Conservation (phyloP, 2,888 invertebrate species). For the Geophilus truncorum region DNA sequence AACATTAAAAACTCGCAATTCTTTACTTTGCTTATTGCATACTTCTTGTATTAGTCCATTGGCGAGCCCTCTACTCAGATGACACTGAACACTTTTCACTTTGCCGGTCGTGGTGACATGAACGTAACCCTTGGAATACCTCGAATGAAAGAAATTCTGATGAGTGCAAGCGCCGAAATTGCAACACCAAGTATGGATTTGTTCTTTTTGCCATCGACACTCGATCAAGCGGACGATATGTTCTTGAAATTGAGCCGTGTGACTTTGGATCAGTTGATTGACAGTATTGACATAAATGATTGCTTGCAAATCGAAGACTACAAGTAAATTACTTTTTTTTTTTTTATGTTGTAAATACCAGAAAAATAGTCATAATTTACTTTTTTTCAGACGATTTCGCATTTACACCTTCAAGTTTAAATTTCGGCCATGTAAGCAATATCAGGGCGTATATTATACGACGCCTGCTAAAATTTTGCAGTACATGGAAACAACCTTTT, state of each 20-base stretch:
- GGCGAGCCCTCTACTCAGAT: constrained; percentile 99
- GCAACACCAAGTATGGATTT: constrained; percentile 96
- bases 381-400: constrained; percentile 50
- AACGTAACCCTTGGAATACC: constrained; percentile 99
- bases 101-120: constrained; percentile 99
- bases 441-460: constrained; percentile 66
- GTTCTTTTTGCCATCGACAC: constrained; percentile 59
- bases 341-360: too few species aligned
- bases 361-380: too few species aligned
- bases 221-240: constrained; percentile 60
- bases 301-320: not conserved
- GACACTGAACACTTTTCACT: constrained; percentile 99
- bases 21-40: not conserved
- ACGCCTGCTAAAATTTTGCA: constrained; percentile 64
- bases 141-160: constrained; percentile 89
- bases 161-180: constrained; percentile 86
- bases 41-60: constrained; percentile 60
- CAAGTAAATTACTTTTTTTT: not conserved
- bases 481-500: constrained; percentile 61
- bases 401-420: constrained; percentile 64
- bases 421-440: constrained; percentile 68
- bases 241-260: constrained; percentile 70
- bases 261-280: constrained; percentile 68
- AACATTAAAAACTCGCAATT: not conserved
- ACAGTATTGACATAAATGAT: constrained; percentile 57